These are phyloP conservation scores for Carassius gibelio DNA, from an alignment of 2,113 vertebrate species.

Conservation along the genomic window DNA sequence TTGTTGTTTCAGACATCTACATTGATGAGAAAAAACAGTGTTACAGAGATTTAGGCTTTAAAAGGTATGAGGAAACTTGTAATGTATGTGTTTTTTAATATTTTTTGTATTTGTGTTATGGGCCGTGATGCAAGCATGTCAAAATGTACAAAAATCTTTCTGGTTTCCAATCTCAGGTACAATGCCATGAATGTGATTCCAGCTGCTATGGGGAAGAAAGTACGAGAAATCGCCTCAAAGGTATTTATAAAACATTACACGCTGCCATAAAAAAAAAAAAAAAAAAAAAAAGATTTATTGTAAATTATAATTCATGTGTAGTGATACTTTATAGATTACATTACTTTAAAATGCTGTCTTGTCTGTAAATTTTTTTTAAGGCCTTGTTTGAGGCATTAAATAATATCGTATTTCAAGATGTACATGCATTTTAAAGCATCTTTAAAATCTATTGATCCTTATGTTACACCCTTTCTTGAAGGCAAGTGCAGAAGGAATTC, in stretches of 20 bases:
- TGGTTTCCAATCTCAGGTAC: constrained; percentile 64
- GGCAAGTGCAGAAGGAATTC: constrained; percentile 79
- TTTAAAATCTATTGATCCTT: too few species aligned
- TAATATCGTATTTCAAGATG: too few species aligned
- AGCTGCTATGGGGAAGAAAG: constrained; percentile 81
- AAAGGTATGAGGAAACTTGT: constrained; percentile 67
- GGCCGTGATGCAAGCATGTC: not conserved
- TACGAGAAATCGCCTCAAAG: constrained; percentile 77
- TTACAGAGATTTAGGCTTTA: constrained; percentile 83
- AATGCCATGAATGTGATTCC: constrained; percentile 75
- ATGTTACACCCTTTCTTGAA: constrained; percentile 44
- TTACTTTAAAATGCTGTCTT: not conserved
- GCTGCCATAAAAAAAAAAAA: not conserved
- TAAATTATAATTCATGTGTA: not conserved
- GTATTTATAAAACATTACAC: constrained; percentile 58
- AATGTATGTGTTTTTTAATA: not conserved
- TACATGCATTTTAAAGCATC: too few species aligned
- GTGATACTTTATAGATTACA: not conserved
- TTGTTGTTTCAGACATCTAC: constrained; percentile 73
- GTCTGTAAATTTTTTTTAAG: not conserved
- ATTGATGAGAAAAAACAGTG: constrained; percentile 81
- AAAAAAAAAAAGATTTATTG: not conserved
- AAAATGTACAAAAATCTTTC: not conserved
- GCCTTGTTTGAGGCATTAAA: not conserved
- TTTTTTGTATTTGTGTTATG: not conserved